Conservation (phyloP, 2,113 vertebrate genomes). For the Labrus mixtus region DNA sequence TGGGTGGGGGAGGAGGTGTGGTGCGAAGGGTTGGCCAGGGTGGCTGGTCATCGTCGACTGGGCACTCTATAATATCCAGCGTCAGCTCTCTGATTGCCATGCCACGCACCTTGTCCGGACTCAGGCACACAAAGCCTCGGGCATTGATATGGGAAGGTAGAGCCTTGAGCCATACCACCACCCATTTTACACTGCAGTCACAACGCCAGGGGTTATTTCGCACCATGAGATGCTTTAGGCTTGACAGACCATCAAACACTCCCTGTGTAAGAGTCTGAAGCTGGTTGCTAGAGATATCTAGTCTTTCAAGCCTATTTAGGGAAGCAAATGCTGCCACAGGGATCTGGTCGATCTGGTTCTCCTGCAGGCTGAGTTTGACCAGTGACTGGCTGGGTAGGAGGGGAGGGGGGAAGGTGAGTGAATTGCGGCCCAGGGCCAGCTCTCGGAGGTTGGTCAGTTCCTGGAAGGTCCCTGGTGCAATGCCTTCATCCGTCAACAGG, state of each 20-base stretch:
- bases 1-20: slow-evolving; percentile 80
- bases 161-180: slow-evolving; percentile 95
- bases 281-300: slow-evolving; percentile 96
- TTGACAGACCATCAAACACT: slow-evolving; percentile 92
- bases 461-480: slow-evolving; percentile 94
- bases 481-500: slow-evolving; percentile 93
- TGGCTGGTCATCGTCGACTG: slow-evolving; percentile 79
- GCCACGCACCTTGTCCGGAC: slow-evolving; percentile 93
- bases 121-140: slow-evolving; percentile 94
- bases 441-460: slow-evolving; percentile 92
- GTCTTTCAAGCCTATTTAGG: slow-evolving; percentile 91
- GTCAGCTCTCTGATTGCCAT: slow-evolving; percentile 97
- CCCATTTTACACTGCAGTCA: slow-evolving; percentile 96
- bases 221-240: slow-evolving; percentile 91
- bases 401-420: slow-evolving; percentile 91
- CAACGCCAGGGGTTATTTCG: slow-evolving; percentile 96
- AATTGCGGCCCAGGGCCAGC: slow-evolving; percentile 94
- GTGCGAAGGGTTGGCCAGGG: slow-evolving; percentile 79
- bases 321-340: slow-evolving; percentile 90
- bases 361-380: slow-evolving; percentile 92
- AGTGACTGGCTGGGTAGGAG: slow-evolving; percentile 91
- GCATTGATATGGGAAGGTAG: slow-evolving; percentile 91
- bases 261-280: slow-evolving; percentile 91
- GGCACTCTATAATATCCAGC: slow-evolving; percentile 93
- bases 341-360: slow-evolving; percentile 97